Conservation (phyloP, 1,140 invertebrate species). For the Leptinotarsa defecta region DNA sequence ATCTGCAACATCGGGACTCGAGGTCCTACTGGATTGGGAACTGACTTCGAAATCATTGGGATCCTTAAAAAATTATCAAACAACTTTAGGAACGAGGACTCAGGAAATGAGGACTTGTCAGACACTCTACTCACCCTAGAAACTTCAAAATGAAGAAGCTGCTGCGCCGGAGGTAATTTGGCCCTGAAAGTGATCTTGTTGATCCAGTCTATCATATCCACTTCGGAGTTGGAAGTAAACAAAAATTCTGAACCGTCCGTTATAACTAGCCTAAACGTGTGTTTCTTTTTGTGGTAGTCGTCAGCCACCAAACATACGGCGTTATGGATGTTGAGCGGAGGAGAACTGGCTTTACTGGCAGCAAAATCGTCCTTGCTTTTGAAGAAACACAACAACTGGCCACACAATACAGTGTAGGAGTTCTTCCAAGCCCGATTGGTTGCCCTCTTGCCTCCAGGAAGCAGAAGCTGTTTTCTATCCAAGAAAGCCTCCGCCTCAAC, state of each 20-base stretch:
- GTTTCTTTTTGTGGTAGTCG: conserved; percentile 94
- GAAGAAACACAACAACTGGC: conserved; percentile 97
- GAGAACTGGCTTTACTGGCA: conserved; percentile 82
- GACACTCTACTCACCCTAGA: conserved; percentile 45
- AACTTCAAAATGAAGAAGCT: conserved; percentile 80
- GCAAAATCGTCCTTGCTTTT: conserved; percentile 92
- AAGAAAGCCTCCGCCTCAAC: conserved; percentile 90
- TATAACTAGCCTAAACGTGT: conserved; percentile 87
- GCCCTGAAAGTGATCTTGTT: conserved; percentile 94
- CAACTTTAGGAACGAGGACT: too few relatives aligned
- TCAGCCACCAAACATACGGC: conserved; percentile 82
- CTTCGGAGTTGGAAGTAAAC: conserved; percentile 75
- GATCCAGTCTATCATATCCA: conserved; percentile 90
- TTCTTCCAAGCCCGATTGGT: conserved; percentile 94
- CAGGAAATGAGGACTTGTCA: too few relatives aligned
- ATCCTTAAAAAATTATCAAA: conserved; percentile 37
- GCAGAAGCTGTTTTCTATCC: conserved; percentile 93
- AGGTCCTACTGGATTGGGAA: conserved; percentile 55
- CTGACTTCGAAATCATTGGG: conserved; percentile 52
- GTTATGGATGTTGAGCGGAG: conserved; percentile 88
- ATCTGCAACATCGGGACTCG: conserved; percentile 54
- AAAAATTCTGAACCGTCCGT: conserved; percentile 93
- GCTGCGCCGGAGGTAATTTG: conserved; percentile 84
- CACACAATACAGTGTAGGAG: conserved; percentile 94
- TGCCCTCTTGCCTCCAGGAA: conserved; percentile 90